Conservation (phyloP, 1,140 invertebrate species). For the Brachionus sp. region DNA sequence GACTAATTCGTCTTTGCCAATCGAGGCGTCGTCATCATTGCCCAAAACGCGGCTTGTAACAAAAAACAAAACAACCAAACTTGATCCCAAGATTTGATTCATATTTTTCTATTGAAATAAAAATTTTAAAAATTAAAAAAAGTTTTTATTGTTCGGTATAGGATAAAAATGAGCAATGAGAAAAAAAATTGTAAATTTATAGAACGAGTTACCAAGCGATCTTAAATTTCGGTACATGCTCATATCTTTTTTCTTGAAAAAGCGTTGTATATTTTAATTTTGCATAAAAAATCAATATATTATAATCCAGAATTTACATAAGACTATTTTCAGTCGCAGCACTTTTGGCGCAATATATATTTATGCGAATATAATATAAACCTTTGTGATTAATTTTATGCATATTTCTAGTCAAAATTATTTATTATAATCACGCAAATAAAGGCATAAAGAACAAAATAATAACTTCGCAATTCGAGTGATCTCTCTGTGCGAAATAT, state of each 20-base stretch:
- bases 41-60: background rate
- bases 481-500: background rate
- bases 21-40: background rate
- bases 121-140: background rate
- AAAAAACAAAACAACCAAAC: conserved; percentile 12
- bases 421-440: conserved; percentile 26
- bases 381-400: background rate
- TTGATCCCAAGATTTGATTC: background rate
- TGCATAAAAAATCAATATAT: conserved; percentile 1
- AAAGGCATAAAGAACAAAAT: background rate
- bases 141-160: background rate
- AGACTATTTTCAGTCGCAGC: background rate
- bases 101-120: background rate
- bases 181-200: background rate
- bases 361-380: background rate
- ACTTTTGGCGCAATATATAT: background rate
- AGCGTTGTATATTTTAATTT: conserved; percentile 10
- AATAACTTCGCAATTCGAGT: conserved; percentile 29
- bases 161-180: background rate
- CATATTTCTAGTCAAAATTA: conserved; percentile 23
- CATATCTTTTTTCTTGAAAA: background rate
- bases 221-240: conserved; percentile 7
- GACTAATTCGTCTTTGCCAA: background rate
- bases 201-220: conserved; percentile 19
- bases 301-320: background rate